These are phyloP conservation scores for Sardinella longiceps DNA, from an alignment of 2,797 vertebrate genomes.

Conservation along the genomic window DNA sequence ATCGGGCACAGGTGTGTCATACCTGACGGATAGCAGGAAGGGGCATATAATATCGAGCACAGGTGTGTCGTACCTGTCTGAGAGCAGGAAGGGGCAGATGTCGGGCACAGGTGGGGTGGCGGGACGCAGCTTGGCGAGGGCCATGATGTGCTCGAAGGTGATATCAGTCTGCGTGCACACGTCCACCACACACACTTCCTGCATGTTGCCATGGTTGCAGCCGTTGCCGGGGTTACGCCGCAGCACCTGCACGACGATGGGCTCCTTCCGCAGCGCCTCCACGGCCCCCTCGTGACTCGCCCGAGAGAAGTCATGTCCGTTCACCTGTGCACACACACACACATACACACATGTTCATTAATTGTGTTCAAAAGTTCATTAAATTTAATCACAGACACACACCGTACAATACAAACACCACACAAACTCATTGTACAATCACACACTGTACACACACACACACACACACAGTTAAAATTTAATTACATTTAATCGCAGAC, in stretches of 20 bases:
- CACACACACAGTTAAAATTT: background rate
- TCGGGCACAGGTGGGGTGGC: slow-evolving; percentile 94
- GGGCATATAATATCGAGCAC: slow-evolving; percentile 77
- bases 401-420: background rate
- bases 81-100: slow-evolving; percentile 93
- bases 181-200: slow-evolving; percentile 81
- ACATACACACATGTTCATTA: background rate
- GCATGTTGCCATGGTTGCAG: slow-evolving; percentile 64
- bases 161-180: slow-evolving; percentile 96
- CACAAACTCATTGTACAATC: no score
- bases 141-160: slow-evolving; percentile 96
- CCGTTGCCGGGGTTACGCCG: slow-evolving; percentile 74
- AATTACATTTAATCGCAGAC: no score
- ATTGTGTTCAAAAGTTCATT: no score
- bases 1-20: slow-evolving; percentile 33
- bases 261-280: slow-evolving; percentile 90
- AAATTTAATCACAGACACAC: background rate
- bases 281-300: slow-evolving; percentile 86
- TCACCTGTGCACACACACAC: slow-evolving; percentile 53
- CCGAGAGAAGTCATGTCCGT: slow-evolving; percentile 90
- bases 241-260: slow-evolving; percentile 92
- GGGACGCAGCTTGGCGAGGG: slow-evolving; percentile 88
- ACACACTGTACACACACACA: background rate
- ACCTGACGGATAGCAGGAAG: slow-evolving; percentile 96
- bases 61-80: slow-evolving; percentile 90